Evolutionary conservation across 1,140 invertebrate genomes (phyloP).

Genomic region (Ruditapes philippinarum): DNA sequence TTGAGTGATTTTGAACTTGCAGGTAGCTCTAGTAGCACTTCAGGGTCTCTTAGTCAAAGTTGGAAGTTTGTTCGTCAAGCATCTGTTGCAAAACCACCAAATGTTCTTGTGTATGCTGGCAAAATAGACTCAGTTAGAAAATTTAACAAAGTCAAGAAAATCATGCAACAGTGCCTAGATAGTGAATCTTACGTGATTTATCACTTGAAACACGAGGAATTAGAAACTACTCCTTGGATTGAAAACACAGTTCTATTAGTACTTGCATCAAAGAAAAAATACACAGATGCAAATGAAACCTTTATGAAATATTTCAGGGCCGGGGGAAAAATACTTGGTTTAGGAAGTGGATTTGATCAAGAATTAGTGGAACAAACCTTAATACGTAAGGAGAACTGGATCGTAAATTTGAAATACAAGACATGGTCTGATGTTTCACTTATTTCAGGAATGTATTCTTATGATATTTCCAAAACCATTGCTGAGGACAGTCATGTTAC

Average conservation of each 20-base stretch:
- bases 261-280: slow-evolving; percentile 91
- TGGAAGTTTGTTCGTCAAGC: slow-evolving; percentile 22
- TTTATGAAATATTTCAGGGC: slow-evolving; percentile 68
- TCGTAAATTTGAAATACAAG: slow-evolving; percentile 89
- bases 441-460: slow-evolving; percentile 95
- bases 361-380: slow-evolving; percentile 91
- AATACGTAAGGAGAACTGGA: slow-evolving; percentile 42
- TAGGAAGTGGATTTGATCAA: slow-evolving; percentile 92
- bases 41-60: slow-evolving; percentile 1
- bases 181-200: slow-evolving; percentile 93
- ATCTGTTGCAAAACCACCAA: slow-evolving; percentile 90
- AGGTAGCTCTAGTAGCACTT: slow-evolving; percentile 2
- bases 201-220: slow-evolving; percentile 89
- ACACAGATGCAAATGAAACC: slow-evolving; percentile 83
- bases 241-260: slow-evolving; percentile 92
- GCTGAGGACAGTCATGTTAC: slow-evolving; percentile 91
- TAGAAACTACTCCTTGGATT: slow-evolving; percentile 90
- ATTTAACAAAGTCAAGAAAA: slow-evolving; percentile 91
- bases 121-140: slow-evolving; percentile 90
- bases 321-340: slow-evolving; percentile 90
- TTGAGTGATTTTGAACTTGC: slow-evolving; percentile 56
- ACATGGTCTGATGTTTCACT: slow-evolving; percentile 94
- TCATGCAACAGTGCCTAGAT: slow-evolving; percentile 91
- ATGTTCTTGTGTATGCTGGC: slow-evolving; percentile 93
- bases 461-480: slow-evolving; percentile 90